These are phyloP conservation scores for Amblyopsis hoosieri DNA, from an alignment of 2,797 vertebrate species.

Conservation along the genomic window DNA sequence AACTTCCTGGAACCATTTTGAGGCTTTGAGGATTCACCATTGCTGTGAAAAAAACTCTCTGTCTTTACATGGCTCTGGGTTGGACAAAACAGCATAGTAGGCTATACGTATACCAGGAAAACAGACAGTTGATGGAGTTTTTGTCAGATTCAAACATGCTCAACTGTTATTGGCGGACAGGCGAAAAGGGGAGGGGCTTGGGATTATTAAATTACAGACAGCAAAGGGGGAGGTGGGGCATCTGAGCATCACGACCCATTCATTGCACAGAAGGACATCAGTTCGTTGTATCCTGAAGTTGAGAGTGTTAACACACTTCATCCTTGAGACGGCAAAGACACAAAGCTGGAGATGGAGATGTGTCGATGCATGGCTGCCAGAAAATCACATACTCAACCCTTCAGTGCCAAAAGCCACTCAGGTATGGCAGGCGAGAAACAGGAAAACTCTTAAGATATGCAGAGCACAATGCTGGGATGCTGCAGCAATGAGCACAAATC, in stretches of 20 bases:
- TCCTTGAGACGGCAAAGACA: constrained; percentile 40
- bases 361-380: constrained; percentile 64
- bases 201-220: constrained; percentile 36
- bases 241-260: constrained; percentile 36
- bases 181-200: no score
- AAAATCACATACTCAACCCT: constrained; percentile 57
- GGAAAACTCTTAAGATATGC: constrained; percentile 37
- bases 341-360: constrained; percentile 60
- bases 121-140: no score
- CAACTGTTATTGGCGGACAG: constrained; percentile 27
- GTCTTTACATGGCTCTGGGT: no score
- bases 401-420: constrained; percentile 54
- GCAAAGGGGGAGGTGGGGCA: constrained; percentile 15
- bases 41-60: no score
- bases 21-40: no score
- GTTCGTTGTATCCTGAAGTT: constrained; percentile 28
- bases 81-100: no score
- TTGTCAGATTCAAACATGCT: no score
- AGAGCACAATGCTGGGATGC: constrained; percentile 12
- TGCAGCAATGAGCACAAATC: constrained; percentile 2
- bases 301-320: constrained; percentile 26
- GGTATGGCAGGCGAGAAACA: constrained; percentile 57
- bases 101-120: no score
- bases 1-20: no score
- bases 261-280: constrained; percentile 20